phyloP scores from a whole-genome alignment of 2,113 vertebrate species.

The Syngnathus typhle region DNA sequence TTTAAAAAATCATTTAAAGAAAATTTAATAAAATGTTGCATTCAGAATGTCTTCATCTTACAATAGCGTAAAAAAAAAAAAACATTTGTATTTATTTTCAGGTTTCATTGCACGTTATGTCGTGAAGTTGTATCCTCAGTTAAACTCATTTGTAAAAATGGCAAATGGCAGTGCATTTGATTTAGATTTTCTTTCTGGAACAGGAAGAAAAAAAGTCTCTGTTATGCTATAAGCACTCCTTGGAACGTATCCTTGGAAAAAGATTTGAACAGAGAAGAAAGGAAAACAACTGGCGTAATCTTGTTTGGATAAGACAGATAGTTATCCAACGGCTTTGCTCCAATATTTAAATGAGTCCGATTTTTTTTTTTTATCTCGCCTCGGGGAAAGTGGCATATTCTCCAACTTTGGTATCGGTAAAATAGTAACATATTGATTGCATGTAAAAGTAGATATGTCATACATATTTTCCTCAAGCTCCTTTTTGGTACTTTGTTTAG shows the following conservation, averaged over 20 bases:
- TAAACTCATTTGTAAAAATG: slow-evolving; percentile 28
- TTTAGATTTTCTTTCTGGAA: slow-evolving; percentile 30
- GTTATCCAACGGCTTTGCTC: slow-evolving; percentile 11
- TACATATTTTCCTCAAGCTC: not conserved
- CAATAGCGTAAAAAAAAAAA: not conserved
- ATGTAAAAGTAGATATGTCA: not conserved
- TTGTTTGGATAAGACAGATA: slow-evolving; percentile 35
- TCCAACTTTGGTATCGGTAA: not conserved
- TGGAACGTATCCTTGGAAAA: slow-evolving; percentile 35
- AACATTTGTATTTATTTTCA: not conserved
- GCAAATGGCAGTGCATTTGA: slow-evolving; percentile 15
- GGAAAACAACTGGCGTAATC: slow-evolving; percentile 9
- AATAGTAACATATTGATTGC: not conserved
- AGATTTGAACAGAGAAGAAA: slow-evolving; percentile 43
- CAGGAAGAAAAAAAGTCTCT: slow-evolving; percentile 8
- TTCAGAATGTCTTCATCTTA: not conserved
- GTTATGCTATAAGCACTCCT: slow-evolving; percentile 9
- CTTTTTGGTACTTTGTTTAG: slow-evolving; percentile 18
- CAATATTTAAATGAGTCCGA: slow-evolving; percentile 13
- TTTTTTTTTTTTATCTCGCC: not conserved
- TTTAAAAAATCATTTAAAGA: too few relatives aligned
- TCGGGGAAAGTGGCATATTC: not conserved
- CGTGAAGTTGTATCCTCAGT: not conserved
- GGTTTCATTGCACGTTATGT: not conserved
- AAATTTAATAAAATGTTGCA: not conserved